These are phyloP conservation scores for Drosophila eohydei DNA, from an alignment of 2,888 invertebrate genomes.

Conservation along the genomic window DNA sequence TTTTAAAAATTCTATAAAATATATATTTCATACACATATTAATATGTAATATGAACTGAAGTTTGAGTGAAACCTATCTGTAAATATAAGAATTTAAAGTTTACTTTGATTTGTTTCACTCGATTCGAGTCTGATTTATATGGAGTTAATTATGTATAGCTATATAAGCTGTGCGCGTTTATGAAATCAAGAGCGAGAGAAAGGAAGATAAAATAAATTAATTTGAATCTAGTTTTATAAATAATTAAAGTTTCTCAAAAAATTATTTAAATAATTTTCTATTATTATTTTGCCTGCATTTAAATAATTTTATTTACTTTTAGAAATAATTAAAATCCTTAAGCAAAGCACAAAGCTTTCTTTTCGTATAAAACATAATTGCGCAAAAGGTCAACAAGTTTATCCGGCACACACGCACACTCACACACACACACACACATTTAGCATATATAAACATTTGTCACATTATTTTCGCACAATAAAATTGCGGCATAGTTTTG, in stretches of 20 bases:
- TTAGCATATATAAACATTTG: constrained; percentile 4
- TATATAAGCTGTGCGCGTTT: too few species aligned
- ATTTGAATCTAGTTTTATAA: neutral
- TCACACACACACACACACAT: neutral
- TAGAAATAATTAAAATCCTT: constrained; percentile 10
- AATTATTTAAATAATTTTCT: neutral
- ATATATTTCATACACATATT: neutral
- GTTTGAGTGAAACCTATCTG: neutral
- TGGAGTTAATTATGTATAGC: too few species aligned
- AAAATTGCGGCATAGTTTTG: constrained; percentile 61
- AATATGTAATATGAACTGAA: neutral
- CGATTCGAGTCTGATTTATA: neutral
- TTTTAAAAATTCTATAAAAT: neutral
- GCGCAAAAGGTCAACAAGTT: constrained; percentile 62
- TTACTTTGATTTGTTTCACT: neutral
- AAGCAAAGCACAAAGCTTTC: constrained; percentile 9
- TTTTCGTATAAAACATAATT: constrained; percentile 1
- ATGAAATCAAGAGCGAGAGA: too few species aligned
- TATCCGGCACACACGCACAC: neutral
- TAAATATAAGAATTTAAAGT: neutral
- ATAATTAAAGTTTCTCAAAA: neutral
- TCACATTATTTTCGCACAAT: constrained; percentile 56
- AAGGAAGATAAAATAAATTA: too few species aligned
- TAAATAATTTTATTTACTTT: constrained; percentile 5
- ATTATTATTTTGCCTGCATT: neutral